Percentiles rank a stretch among this genome's conserved stretches.
Conservation (phyloP, 2,113 vertebrate genomes). For the Sinosuthora webbiana region DNA sequence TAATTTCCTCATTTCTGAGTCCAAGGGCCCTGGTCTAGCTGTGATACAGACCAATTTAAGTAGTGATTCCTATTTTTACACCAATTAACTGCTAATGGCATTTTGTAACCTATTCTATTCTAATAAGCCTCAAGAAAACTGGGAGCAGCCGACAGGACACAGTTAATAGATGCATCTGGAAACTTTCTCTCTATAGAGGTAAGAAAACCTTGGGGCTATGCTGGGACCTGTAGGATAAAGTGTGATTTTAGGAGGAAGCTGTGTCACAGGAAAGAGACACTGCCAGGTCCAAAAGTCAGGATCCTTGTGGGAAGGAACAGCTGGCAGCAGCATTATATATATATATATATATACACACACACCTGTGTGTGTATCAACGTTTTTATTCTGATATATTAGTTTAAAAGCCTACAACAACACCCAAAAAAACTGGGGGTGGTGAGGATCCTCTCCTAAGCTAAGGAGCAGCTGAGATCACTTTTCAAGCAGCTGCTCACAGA, state of each 20-base stretch:
- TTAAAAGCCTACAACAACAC: neutral
- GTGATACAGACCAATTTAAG: neutral
- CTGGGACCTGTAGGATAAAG: neutral
- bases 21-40: neutral
- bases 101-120: neutral
- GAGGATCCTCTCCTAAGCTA: neutral
- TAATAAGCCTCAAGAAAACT: neutral
- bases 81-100: neutral
- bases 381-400: neutral
- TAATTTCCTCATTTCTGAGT: neutral
- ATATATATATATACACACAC: accelerated
- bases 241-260: neutral
- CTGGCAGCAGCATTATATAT: neutral
- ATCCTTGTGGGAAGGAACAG: neutral
- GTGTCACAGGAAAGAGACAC: neutral
- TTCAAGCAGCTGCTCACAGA: neutral
- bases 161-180: neutral
- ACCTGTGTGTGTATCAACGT: too few relatives aligned
- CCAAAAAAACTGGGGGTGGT: neutral
- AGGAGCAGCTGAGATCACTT: neutral
- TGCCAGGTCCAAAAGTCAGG: neutral
- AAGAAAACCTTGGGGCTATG: neutral
- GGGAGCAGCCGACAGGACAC: neutral
- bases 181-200: neutral
- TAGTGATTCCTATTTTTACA: neutral